Conservation (phyloP, 2,888 invertebrate genomes). For the Mythimna loreyi region DNA sequence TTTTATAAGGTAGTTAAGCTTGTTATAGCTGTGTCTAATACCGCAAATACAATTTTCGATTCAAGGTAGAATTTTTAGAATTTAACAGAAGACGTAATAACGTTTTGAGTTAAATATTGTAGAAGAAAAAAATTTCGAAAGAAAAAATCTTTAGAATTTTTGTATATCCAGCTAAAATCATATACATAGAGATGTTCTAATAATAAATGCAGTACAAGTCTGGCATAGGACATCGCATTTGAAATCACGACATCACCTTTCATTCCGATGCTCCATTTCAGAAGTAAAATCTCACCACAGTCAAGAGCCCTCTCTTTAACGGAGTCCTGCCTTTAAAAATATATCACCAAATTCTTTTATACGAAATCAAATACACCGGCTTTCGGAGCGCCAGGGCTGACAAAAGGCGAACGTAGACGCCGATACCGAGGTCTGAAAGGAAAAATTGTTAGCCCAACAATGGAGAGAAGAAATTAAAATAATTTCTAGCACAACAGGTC, state of each 20-base stretch:
- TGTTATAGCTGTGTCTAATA: conserved; percentile 2
- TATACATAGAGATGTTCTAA: neutral
- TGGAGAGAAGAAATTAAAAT: conserved; percentile 59
- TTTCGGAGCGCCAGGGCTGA: conserved; percentile 47
- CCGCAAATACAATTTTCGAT: neutral
- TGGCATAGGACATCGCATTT: conserved; percentile 15
- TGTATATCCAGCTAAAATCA: neutral
- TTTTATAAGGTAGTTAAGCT: conserved; percentile 9
- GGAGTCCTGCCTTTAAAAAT: conserved; percentile 45
- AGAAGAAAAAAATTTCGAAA: neutral
- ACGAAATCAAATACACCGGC: conserved; percentile 59
- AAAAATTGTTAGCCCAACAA: conserved; percentile 61
- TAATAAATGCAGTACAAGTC: neutral
- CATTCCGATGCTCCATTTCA: conserved; percentile 30
- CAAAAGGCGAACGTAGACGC: conserved; percentile 54
- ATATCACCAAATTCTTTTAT: conserved; percentile 59
- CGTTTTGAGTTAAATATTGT: too few species aligned
- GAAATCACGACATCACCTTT: conserved; percentile 29
- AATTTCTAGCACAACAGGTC: conserved; percentile 62
- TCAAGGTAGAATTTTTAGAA: neutral
- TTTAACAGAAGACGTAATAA: neutral
- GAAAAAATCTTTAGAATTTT: neutral
- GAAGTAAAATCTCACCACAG: conserved; percentile 29
- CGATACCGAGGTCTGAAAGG: conserved; percentile 48
- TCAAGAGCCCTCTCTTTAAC: conserved; percentile 44